Base-by-base conservation (phyloP, 2,888 invertebrate genomes). In the Dolomedes plantarius region DNA sequence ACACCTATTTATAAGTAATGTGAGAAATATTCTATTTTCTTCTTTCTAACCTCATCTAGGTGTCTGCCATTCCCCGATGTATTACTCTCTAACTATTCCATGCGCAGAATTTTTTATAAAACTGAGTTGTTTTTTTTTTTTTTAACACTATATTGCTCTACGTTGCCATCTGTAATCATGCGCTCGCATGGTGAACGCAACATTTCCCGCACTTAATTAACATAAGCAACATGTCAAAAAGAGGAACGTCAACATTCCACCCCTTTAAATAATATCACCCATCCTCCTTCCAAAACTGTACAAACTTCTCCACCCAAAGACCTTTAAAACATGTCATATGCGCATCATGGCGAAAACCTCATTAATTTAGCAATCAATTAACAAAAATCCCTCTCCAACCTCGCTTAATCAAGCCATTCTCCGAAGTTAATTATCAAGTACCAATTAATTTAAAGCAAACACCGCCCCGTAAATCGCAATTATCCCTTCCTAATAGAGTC, bases 381-480 rank as follows among this genome's bases (percentile, higher is more conserved):
- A 83, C 82, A 46, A 56, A 31, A 50, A 76, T 68, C 71, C 82
- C 50, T 19, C 76, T 76, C 36, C 16, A 31, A 7, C 19, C 27
- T 13, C 39, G 23, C 56, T 75, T 82, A 82, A 82, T 75, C 75
- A 67, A 39, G 62, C 69, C 71, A 67, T 39, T n/a, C n/a, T n/a
- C 19, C 50, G 72, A 83, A 83, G 82, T 76, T 76, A 83, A 76
- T 76, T 76, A 82, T 41, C 67, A 41, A 39, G 46, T 68, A 64
- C 28, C 76, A 71, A 46, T 83, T 76, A 76, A 83, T 76, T n/a
- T 71, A 83, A 83, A 83, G 76, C 72, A 83, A 83, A 83, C 82
- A 83, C 62, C 31, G 16, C 16, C 13, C 11, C 13, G 46, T 46
- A 46, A 46, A 9, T 46, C 9, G 9, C 5, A 46, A 9, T 16